Conservation (phyloP, 2,888 invertebrate species). For the Melanchra persicariae region DNA sequence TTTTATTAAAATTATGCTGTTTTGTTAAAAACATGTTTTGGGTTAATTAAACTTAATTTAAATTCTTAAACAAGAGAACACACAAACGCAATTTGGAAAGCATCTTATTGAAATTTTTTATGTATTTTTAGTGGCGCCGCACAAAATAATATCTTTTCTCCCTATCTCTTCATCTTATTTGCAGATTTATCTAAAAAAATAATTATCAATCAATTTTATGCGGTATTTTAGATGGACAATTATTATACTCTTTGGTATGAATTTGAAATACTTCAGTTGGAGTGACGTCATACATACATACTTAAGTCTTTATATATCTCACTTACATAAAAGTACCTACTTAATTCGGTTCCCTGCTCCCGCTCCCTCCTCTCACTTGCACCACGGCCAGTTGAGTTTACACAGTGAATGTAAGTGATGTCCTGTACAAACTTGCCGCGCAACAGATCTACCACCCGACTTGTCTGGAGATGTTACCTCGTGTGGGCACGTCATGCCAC, state of each 20-base stretch:
- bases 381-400: constrained; percentile 28
- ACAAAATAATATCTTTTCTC: no score
- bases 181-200: no score
- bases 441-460: constrained; percentile 27
- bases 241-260: no score
- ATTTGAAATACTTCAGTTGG: no score
- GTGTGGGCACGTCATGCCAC: constrained; percentile 2
- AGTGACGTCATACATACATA: no score
- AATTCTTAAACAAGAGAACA: background rate
- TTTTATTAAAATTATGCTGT: background rate
- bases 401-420: constrained; percentile 61
- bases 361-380: background rate
- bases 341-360: background rate
- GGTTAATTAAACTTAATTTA: background rate
- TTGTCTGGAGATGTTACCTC: constrained; percentile 21
- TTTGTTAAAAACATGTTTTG: background rate
- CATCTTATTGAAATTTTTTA: no score
- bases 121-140: no score
- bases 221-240: no score
- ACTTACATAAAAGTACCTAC: background rate
- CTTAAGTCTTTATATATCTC: no score
- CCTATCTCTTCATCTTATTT: no score
- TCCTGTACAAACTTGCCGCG: constrained; percentile 48
- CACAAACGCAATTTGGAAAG: background rate
- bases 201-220: no score